Conservation (phyloP, 92 coral and sea anemone genomes). For the Chrysogorgia sp. region DNA sequence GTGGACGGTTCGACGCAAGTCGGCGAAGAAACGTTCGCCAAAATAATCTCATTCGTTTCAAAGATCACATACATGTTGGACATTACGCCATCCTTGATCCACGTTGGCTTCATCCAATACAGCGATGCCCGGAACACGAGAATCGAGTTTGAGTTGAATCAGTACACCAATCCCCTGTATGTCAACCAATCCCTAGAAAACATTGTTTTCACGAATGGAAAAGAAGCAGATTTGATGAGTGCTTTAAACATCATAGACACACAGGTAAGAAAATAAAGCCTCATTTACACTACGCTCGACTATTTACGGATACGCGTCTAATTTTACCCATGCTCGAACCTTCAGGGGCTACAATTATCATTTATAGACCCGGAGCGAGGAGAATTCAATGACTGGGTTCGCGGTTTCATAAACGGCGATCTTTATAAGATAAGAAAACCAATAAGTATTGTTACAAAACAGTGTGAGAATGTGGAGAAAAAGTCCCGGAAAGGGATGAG, state of each 20-base stretch:
- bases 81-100: slow-evolving; percentile 21
- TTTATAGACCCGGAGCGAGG: too few species aligned
- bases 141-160: slow-evolving; percentile 31
- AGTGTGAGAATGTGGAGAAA: too few species aligned
- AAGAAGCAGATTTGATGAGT: slow-evolving; percentile 4
- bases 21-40: slow-evolving; percentile 1
- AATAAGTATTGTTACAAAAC: too few species aligned
- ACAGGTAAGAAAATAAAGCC: slow-evolving; percentile 11
- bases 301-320: too few species aligned
- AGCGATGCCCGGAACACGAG: slow-evolving; percentile 32
- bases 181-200: slow-evolving; percentile 11
- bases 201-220: slow-evolving; percentile 7
- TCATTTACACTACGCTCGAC: too few species aligned
- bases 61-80: slow-evolving; percentile 2
- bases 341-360: too few species aligned
- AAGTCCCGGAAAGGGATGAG: too few species aligned
- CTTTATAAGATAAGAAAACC: too few species aligned
- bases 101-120: slow-evolving; percentile 27
- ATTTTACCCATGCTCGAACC: too few species aligned
- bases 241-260: slow-evolving; percentile 23
- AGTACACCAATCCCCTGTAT: slow-evolving; percentile 15
- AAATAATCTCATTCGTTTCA: slow-evolving; percentile 8
- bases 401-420: too few species aligned
- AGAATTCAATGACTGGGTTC: too few species aligned
- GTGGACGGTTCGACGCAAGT: slow-evolving; percentile 20